A percentile compares a stretch with the other conserved stretches of the same genome.
These are phyloP conservation scores for Forbesichthys papilliferus DNA, from an alignment of 2,113 vertebrate genomes.

Conservation along the genomic window DNA sequence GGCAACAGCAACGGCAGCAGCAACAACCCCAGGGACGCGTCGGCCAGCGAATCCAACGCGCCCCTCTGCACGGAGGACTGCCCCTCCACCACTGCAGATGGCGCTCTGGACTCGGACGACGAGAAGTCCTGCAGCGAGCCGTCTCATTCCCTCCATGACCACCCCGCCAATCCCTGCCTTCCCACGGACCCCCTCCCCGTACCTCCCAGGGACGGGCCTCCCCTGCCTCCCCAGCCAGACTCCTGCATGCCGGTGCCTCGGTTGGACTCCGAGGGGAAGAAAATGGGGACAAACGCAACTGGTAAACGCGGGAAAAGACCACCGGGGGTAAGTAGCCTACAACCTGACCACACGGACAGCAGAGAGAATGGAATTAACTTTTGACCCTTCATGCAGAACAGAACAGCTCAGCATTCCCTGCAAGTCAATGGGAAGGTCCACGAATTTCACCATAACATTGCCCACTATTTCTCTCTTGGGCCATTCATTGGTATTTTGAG, in stretches of 20 bases:
- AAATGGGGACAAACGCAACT: constrained; percentile 53
- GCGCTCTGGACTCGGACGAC: constrained; percentile 84
- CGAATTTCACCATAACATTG: no score
- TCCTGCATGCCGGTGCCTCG: constrained; percentile 88
- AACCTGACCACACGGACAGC: constrained; percentile 44
- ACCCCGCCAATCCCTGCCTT: constrained; percentile 48
- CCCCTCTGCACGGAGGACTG: constrained; percentile 80
- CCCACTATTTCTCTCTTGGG: no score
- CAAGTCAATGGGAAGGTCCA: no score
- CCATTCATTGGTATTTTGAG: no score
- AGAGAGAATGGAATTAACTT: no score
- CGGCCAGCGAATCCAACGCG: constrained; percentile 85
- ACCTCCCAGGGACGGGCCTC: constrained; percentile 83
- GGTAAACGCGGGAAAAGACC: constrained; percentile 68
- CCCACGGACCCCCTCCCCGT: constrained; percentile 81
- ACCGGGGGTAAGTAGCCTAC: constrained; percentile 43
- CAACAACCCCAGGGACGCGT: constrained; percentile 65
- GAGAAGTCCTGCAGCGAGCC: constrained; percentile 76
- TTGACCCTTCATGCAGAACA: no score
- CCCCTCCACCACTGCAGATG: constrained; percentile 81
- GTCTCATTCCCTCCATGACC: constrained; percentile 61
- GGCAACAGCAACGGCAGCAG: constrained; percentile 29
- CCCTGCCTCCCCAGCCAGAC: constrained; percentile 82
- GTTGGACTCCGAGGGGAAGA: constrained; percentile 75
- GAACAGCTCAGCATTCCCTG: no score